Evolutionary conservation across 2,797 vertebrate genomes (phyloP).

Genomic region (Clarias laeviceps): DNA sequence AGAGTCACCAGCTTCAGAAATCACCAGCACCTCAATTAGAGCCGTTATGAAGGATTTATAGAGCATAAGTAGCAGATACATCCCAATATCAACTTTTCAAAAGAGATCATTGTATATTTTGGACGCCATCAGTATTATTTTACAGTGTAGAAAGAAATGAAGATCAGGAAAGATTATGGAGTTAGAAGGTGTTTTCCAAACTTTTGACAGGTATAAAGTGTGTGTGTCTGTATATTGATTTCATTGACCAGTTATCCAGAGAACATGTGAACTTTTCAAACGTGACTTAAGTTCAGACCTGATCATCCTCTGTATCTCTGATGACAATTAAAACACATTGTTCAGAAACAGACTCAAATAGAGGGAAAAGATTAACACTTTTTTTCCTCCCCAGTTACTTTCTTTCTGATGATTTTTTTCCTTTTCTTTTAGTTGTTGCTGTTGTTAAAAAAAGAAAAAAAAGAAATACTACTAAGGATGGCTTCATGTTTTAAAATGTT

Average conservation of each 20-base stretch:
- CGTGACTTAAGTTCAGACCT: not conserved
- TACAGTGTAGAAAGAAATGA: too few relatives aligned
- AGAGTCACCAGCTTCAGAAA: too few relatives aligned
- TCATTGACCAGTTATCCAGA: too few relatives aligned
- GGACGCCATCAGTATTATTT: too few relatives aligned
- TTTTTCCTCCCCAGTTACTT: not conserved
- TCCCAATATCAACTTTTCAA: too few relatives aligned
- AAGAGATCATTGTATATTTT: too few relatives aligned
- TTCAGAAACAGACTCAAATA: not conserved
- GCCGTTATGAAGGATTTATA: too few relatives aligned
- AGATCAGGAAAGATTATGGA: too few relatives aligned
- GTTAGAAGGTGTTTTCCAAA: too few relatives aligned
- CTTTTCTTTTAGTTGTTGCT: not conserved
- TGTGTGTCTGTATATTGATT: not conserved
- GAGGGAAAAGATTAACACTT: not conserved
- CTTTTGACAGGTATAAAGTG: too few relatives aligned
- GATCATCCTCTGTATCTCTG: not conserved
- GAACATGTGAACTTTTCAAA: not conserved
- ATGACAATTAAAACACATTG: not conserved
- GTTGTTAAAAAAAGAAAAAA: not conserved
- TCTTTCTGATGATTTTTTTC: not conserved
- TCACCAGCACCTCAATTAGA: too few relatives aligned
- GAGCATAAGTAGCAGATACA: too few relatives aligned
- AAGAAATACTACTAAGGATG: not conserved
- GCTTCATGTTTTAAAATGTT: not conserved